Evolutionary conservation across 1,140 invertebrate genomes (phyloP), one percentile per base, ranked within the genome.

Genomic region (Halesus radiatus): DNA sequence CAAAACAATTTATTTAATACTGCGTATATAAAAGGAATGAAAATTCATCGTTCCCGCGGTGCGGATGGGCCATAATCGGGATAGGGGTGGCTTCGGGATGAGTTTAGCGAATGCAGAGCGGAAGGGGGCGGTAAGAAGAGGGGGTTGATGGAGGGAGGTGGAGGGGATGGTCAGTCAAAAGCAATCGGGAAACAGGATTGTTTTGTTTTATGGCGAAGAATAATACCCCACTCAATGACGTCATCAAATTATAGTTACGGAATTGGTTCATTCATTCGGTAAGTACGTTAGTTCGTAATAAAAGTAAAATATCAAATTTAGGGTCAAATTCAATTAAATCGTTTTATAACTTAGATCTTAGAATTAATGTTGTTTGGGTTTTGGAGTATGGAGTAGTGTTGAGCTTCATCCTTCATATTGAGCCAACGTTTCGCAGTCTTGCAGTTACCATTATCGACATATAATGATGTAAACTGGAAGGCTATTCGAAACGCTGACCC

Each of bases 131-230:
- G 54, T 45, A 20, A 7, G 26, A n/a, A 22, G 58, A 45, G 73
- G 18, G 7, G 26, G 26, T 29, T 29, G 2, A 29, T 32, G 58
- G 3, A 52, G 58, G 5, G 75, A 15, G 56, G 45, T 13, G 37
- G 50, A 20, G 32, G 66, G 56, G 73, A 66, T 56, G 77, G 78
- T 79, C 78, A 79, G 77, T 70, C 77, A 75, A 60, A 78, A 70
- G 62, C 62, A 70, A 78, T 78, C 76, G 45, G 76, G 22, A 74
- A 54, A 45, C 76, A 23, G 60, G 45, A 52, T 70, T 68, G 76
- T 52, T 78, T 70, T 62, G 76, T 78, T 78, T 78, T 78, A 78
- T 70, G 62, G 52, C 29, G 29, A 77, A 54, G 76, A 52, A 70
- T 56, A 76, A 16, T 76, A 22, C 54, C 22, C 66, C 16, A 45